Conservation (phyloP, 2,113 vertebrate genomes). For the Crypturellus undulatus region DNA sequence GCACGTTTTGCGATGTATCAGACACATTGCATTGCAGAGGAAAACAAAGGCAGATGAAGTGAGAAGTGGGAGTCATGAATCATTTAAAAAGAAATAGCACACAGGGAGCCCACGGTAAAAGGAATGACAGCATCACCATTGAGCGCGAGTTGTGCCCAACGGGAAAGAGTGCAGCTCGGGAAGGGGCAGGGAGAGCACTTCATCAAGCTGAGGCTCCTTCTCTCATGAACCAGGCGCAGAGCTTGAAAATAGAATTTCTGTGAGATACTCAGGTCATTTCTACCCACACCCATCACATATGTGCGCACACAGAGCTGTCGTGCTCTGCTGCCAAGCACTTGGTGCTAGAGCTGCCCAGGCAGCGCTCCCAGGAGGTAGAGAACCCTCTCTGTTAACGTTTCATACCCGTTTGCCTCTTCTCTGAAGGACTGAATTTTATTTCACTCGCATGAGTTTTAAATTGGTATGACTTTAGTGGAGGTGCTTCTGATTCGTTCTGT, state of each 20-base stretch:
- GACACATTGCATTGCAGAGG: slow-evolving; percentile 70
- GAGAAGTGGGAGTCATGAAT: slow-evolving; percentile 75
- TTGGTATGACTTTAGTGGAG: not conserved
- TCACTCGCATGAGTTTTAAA: not conserved
- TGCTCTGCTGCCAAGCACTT: not conserved
- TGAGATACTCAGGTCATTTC: rapidly evolving
- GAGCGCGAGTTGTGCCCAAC: not conserved
- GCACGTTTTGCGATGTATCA: slow-evolving; percentile 67
- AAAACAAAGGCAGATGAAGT: slow-evolving; percentile 78
- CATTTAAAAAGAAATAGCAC: slow-evolving; percentile 53
- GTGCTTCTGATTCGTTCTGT: not conserved
- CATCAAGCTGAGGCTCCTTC: not conserved
- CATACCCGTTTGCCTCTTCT: not conserved
- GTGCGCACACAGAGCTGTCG: not conserved
- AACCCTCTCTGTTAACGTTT: not conserved
- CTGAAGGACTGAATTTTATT: not conserved
- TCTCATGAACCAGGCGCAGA: not conserved
- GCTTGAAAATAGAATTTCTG: not conserved
- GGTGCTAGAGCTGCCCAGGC: not conserved
- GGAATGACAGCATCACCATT: not conserved
- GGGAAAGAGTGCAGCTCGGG: not conserved
- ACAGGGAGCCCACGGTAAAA: slow-evolving; percentile 17
- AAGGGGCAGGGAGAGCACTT: not conserved
- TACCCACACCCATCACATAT: not conserved
- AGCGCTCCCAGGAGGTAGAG: not conserved